Conservation (phyloP, 2,888 invertebrate genomes). For the Eristalis pertinax region DNA sequence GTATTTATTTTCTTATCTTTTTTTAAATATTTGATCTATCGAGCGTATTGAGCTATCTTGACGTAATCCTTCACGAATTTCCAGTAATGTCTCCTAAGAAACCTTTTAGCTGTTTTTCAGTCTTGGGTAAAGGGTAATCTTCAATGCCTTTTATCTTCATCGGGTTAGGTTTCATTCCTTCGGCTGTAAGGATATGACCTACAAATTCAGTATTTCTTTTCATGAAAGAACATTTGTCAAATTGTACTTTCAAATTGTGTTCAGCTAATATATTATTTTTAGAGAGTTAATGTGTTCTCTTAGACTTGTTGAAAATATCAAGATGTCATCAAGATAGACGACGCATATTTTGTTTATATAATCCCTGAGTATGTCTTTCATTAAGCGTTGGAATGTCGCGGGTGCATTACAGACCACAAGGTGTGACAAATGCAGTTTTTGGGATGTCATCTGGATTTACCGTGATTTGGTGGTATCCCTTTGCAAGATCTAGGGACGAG, state of each 20-base stretch:
- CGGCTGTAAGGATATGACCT: not conserved
- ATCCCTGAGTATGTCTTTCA: not conserved
- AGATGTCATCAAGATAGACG: too few species aligned
- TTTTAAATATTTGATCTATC: not conserved
- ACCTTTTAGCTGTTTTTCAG: not conserved
- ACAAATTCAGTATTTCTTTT: not conserved
- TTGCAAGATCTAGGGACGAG: too few species aligned
- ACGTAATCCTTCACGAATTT: not conserved
- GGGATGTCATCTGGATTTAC: too few species aligned
- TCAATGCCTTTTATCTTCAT: not conserved
- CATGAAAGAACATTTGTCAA: not conserved
- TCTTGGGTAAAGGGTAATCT: not conserved
- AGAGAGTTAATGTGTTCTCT: not conserved
- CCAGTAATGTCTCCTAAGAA: not conserved
- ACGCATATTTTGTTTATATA: not conserved
- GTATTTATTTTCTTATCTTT: slow-evolving; percentile 16
- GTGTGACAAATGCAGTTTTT: too few species aligned
- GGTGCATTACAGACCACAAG: too few species aligned
- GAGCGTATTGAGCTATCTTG: not conserved
- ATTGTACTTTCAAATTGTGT: not conserved
- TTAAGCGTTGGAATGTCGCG: not conserved
- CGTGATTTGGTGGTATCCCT: too few species aligned
- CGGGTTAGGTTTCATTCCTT: not conserved
- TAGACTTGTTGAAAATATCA: not conserved
- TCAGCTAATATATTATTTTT: not conserved